Percentiles rank a stretch among this genome's conserved stretches.
phyloP scores from a whole-genome alignment of 2,888 invertebrate species.

The Ichneumon xanthorius region DNA sequence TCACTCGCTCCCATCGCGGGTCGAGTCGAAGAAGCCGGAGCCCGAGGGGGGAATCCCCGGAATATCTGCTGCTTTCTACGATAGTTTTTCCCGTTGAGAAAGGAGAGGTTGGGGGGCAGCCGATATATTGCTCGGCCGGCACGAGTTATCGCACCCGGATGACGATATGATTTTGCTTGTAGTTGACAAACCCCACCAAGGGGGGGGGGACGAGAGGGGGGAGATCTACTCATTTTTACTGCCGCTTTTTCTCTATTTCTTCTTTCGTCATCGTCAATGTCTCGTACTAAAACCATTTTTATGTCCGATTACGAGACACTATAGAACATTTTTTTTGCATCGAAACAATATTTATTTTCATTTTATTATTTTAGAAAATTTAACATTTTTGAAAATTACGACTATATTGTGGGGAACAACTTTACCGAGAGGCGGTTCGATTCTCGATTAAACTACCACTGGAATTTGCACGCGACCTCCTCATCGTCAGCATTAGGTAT shows the following conservation, averaged over 20 bases:
- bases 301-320: no score
- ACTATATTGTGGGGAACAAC: background rate
- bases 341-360: no score
- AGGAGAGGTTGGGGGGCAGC: background rate
- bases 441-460: background rate
- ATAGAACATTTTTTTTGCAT: no score
- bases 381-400: background rate
- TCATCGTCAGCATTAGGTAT: background rate
- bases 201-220: background rate
- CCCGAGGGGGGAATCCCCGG: background rate
- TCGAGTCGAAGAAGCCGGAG: background rate
- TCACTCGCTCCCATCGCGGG: background rate
- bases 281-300: no score
- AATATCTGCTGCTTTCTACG: background rate
- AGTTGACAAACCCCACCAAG: background rate
- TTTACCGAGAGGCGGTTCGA: background rate
- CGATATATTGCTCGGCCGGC: background rate
- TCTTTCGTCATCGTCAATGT: no score
- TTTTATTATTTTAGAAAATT: no score
- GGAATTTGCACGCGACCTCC: background rate
- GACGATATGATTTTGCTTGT: slow-evolving; percentile 3
- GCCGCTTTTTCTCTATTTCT: background rate
- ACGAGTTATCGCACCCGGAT: slow-evolving; percentile 3
- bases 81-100: background rate
- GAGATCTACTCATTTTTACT: background rate